Percentiles rank a stretch among this genome's conserved stretches.
phyloP scores from a whole-genome alignment of 2,113 vertebrate genomes.

The Brachyistius frenatus region DNA sequence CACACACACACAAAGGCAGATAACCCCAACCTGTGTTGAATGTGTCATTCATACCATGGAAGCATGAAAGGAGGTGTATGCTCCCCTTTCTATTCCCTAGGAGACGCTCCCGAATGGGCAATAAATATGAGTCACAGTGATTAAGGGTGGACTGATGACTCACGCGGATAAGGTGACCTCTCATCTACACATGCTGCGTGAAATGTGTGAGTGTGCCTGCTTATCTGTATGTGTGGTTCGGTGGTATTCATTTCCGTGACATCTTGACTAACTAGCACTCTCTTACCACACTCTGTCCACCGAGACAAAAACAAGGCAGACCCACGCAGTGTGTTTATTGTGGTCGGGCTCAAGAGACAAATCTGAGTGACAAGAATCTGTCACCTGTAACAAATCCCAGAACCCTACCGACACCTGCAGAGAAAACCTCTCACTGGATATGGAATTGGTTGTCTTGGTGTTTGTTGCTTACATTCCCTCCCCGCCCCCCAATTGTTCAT shows the following conservation, averaged over 20 bases:
- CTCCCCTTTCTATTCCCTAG: constrained; percentile 38
- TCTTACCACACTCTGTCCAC: constrained; percentile 43
- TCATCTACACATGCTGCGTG: constrained; percentile 29
- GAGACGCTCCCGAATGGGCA: constrained; percentile 44
- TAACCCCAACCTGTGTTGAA: constrained; percentile 45
- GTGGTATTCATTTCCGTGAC: constrained; percentile 51
- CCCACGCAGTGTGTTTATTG: constrained; percentile 35
- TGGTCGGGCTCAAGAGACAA: constrained; percentile 26
- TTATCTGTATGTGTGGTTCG: constrained; percentile 23
- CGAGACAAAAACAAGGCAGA: constrained; percentile 38
- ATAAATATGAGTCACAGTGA: constrained; percentile 59
- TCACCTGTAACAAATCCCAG: constrained; percentile 8
- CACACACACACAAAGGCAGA: constrained; percentile 34
- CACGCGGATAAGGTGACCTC: constrained; percentile 56
- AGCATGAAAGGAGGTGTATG: constrained; percentile 50
- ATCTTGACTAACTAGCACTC: constrained; percentile 21
- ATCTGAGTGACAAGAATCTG: constrained; percentile 14
- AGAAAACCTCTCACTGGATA: not conserved
- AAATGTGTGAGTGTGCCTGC: not conserved
- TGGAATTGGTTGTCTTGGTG: not conserved
- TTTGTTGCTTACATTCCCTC: not conserved
- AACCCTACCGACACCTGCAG: not conserved
- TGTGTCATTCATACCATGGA: constrained; percentile 53
- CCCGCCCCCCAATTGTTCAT: not conserved
- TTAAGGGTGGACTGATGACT: constrained; percentile 63